phyloP scores from a whole-genome alignment of 1,140 invertebrate genomes.

The Cherax quadricarinatus region DNA sequence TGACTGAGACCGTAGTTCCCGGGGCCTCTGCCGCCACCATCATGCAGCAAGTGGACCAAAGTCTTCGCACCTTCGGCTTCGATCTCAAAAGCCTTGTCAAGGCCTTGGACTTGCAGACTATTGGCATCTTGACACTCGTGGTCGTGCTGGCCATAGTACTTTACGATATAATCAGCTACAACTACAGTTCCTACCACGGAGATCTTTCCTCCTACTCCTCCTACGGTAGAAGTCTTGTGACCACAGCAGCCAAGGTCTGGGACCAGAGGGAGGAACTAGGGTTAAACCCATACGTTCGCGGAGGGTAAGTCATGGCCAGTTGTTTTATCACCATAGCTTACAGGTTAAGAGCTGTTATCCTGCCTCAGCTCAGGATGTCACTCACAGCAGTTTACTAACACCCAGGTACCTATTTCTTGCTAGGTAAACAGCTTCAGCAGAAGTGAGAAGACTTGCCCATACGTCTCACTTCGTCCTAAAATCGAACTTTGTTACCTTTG shows the following conservation, averaged over 20 bases:
- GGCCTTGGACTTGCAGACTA: constrained; percentile 63
- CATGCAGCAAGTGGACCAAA: constrained; percentile 59
- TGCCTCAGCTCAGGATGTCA: no score
- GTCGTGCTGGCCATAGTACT: constrained; percentile 60
- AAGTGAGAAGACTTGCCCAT: no score
- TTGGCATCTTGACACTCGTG: constrained; percentile 60
- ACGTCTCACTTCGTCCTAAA: no score
- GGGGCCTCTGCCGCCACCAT: background rate
- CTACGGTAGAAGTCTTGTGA: constrained; percentile 66
- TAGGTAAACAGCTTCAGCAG: no score
- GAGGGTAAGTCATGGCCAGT: constrained; percentile 28
- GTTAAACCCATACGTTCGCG: constrained; percentile 43
- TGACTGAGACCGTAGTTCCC: background rate
- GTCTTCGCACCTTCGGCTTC: constrained; percentile 63
- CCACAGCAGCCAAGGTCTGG: constrained; percentile 62
- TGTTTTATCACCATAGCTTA: background rate
- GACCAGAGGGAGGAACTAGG: constrained; percentile 67
- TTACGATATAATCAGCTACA: constrained; percentile 63
- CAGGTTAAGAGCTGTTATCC: no score
- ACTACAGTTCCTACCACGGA: constrained; percentile 31
- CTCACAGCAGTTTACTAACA: no score
- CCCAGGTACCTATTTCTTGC: no score
- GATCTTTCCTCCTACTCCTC: constrained; percentile 54
- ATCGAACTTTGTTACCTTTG: no score
- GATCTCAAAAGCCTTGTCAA: constrained; percentile 66